These are phyloP conservation scores for Ormyrus rosae DNA, from an alignment of 2,888 invertebrate species.

Conservation along the genomic window DNA sequence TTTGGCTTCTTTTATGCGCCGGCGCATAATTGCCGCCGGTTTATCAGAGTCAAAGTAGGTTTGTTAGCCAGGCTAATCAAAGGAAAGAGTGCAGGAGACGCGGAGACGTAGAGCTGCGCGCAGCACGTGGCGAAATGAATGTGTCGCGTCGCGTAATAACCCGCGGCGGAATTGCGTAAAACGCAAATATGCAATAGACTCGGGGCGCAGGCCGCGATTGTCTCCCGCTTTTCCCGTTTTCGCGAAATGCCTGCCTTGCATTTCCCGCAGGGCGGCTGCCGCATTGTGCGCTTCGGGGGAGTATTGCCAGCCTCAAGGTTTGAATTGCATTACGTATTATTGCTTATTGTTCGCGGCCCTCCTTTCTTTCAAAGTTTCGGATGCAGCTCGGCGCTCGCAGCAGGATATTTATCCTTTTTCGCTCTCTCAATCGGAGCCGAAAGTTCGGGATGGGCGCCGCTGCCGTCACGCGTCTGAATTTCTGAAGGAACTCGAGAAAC, in stretches of 20 bases:
- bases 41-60: constrained; percentile 14
- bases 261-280: constrained; percentile 62
- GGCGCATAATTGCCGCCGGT: constrained; percentile 2
- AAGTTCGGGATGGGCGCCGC: constrained; percentile 25
- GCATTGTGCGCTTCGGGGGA: constrained; percentile 66
- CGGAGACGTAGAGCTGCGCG: neutral
- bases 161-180: constrained; percentile 68
- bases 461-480: constrained; percentile 42
- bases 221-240: constrained; percentile 66
- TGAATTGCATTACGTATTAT: constrained; percentile 74
- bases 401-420: too few relatives aligned
- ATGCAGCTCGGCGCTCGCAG: constrained; percentile 57
- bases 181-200: constrained; percentile 71
- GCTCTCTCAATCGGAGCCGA: constrained; percentile 26
- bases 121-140: constrained; percentile 31
- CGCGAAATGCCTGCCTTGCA: constrained; percentile 72
- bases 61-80: constrained; percentile 6
- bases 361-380: constrained; percentile 43
- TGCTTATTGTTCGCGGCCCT: constrained; percentile 70
- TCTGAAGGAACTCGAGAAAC: constrained; percentile 56
- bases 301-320: constrained; percentile 72
- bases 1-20: constrained; percentile 5
- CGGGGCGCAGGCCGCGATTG: constrained; percentile 65
- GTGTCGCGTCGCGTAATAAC: constrained; percentile 65
- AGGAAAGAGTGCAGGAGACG: neutral